phyloP scores from a whole-genome alignment of 2,888 invertebrate species.

The Fissipunctia ypsillon region DNA sequence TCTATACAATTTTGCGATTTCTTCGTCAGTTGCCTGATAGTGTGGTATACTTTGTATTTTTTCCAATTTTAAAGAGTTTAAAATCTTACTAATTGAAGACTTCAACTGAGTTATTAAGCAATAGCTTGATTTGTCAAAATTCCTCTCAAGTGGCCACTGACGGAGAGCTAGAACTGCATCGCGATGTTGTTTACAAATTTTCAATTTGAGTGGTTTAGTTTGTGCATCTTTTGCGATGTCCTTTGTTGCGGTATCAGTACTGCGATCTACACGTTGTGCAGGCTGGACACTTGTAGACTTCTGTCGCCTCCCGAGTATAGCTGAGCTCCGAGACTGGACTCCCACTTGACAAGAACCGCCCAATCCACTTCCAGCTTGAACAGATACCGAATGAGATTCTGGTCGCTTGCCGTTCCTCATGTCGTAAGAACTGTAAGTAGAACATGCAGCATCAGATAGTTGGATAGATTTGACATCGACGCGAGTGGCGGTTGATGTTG shows the following conservation, averaged over 20 bases:
- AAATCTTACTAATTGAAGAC: constrained; percentile 62
- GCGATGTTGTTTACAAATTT: constrained; percentile 76
- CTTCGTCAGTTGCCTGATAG: constrained; percentile 63
- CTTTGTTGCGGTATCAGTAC: constrained; percentile 62
- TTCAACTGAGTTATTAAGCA: constrained; percentile 63
- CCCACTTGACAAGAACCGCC: constrained; percentile 65
- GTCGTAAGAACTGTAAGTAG: constrained; percentile 32
- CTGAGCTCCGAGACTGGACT: constrained; percentile 69
- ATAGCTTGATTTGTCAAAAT: constrained; percentile 37
- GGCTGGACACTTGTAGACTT: constrained; percentile 73
- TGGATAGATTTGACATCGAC: constrained; percentile 12
- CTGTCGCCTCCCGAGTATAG: constrained; percentile 47
- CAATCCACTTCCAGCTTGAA: constrained; percentile 72
- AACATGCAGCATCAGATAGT: constrained; percentile 10
- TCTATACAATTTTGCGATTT: constrained; percentile 73
- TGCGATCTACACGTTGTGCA: constrained; percentile 63
- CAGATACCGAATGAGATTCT: constrained; percentile 61
- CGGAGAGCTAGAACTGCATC: constrained; percentile 69
- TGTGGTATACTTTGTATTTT: constrained; percentile 78
- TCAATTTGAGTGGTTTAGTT: constrained; percentile 67
- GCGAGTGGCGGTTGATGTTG: constrained; percentile 17
- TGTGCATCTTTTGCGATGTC: constrained; percentile 67
- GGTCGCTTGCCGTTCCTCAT: constrained; percentile 30
- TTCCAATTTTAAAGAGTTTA: constrained; percentile 72
- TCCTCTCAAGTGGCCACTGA: constrained; percentile 66